Evolutionary conservation across 2,113 vertebrate species (phyloP).

Genomic region (Zootoca vivipara): DNA sequence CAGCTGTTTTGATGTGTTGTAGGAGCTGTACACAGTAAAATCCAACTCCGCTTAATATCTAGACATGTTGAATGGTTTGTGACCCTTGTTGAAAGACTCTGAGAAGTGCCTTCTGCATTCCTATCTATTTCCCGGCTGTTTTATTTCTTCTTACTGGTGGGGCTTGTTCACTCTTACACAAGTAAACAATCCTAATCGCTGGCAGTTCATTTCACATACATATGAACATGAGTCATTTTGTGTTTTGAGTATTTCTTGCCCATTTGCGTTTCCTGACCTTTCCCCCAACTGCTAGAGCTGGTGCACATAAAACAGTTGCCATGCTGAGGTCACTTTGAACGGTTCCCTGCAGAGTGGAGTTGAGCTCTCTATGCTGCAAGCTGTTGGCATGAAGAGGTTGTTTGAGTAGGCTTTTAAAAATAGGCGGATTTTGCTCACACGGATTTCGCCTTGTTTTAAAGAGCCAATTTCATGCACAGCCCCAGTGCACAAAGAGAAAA

Average conservation of each 20-base stretch:
- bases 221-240: neutral
- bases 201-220: neutral
- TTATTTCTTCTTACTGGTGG: neutral
- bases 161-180: neutral
- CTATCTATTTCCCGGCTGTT: neutral
- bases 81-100: neutral
- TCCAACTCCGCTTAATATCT: neutral
- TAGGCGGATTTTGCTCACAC: neutral
- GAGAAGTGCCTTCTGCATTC: neutral
- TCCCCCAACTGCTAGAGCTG: neutral
- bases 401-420: neutral
- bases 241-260: neutral
- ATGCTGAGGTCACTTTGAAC: neutral
- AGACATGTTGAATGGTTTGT: neutral
- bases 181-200: neutral
- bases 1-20: neutral
- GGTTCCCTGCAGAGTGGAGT: neutral
- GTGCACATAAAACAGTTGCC: neutral
- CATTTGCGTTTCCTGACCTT: neutral
- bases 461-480: no score
- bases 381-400: neutral
- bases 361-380: neutral
- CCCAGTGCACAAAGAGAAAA: no score
- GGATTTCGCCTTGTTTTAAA: neutral
- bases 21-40: neutral